Percentiles rank a stretch among this genome's conserved stretches.
These are phyloP conservation scores for Coreoperca whiteheadi DNA, from an alignment of 2,113 vertebrate genomes.

Conservation along the genomic window DNA sequence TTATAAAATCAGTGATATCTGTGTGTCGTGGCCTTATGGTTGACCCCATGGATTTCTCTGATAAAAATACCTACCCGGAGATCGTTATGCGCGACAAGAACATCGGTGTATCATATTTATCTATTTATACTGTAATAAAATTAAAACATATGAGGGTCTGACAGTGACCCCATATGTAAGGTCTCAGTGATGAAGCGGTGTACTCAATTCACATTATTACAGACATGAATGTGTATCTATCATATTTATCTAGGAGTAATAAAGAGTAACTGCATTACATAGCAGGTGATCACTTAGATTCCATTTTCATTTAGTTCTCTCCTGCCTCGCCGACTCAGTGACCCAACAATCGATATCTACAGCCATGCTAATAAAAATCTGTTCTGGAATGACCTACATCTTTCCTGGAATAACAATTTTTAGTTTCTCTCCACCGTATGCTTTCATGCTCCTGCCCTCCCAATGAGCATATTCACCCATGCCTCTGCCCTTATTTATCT, in stretches of 20 bases:
- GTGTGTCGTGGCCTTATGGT: constrained; percentile 37
- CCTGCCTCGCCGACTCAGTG: constrained; percentile 53
- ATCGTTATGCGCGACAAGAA: constrained; percentile 65
- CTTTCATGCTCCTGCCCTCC: neutral
- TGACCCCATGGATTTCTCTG: constrained; percentile 72
- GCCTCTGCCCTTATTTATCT: constrained; percentile 37
- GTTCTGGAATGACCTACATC: constrained; percentile 63
- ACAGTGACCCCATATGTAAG: constrained; percentile 69
- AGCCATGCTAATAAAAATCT: constrained; percentile 70
- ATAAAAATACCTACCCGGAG: constrained; percentile 62
- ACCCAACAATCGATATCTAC: constrained; percentile 78
- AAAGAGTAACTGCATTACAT: constrained; percentile 80
- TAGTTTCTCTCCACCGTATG: constrained; percentile 11
- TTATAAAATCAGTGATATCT: constrained; percentile 68
- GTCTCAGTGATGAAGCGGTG: constrained; percentile 66
- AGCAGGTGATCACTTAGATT: constrained; percentile 78
- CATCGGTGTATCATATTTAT: constrained; percentile 76
- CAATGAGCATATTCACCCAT: neutral
- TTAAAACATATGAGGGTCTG: constrained; percentile 65
- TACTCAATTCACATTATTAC: constrained; percentile 68
- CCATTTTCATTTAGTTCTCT: constrained; percentile 77
- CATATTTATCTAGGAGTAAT: constrained; percentile 82
- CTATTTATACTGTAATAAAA: constrained; percentile 76
- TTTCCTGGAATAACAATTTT: constrained; percentile 52
- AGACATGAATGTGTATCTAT: constrained; percentile 73